phyloP scores from a whole-genome alignment of 2,888 invertebrate species.

The Apodemia hepburni region DNA sequence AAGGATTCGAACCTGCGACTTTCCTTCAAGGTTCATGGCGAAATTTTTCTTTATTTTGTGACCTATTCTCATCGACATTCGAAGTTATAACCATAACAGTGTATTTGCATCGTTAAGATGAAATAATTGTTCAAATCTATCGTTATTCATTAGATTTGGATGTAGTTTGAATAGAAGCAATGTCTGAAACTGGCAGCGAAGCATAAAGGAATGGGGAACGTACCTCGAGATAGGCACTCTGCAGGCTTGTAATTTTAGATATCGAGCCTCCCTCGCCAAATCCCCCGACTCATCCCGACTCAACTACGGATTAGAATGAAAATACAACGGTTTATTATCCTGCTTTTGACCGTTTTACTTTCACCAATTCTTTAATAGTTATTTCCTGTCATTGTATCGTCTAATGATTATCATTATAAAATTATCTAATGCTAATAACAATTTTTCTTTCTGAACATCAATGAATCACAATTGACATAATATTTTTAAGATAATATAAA shows the following conservation, averaged over 20 bases:
- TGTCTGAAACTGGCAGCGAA: slow-evolving; percentile 71
- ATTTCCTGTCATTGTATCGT: background rate
- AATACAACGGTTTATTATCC: slow-evolving; percentile 75
- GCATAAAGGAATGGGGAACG: slow-evolving; percentile 66
- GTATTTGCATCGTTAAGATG: slow-evolving; percentile 25
- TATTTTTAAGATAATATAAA: too few relatives aligned
- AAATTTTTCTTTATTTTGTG: too few relatives aligned
- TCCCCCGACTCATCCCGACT: slow-evolving; percentile 54
- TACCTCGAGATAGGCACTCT: slow-evolving; percentile 69
- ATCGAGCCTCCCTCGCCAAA: slow-evolving; percentile 59
- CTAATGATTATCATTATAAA: background rate
- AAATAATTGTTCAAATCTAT: slow-evolving; percentile 35
- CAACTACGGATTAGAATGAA: slow-evolving; percentile 70
- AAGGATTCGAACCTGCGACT: too few relatives aligned
- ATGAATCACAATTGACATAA: too few relatives aligned
- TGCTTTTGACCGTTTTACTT: slow-evolving; percentile 72
- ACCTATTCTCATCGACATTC: too few relatives aligned
- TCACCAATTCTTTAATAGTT: slow-evolving; percentile 36
- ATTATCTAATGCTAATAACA: too few relatives aligned
- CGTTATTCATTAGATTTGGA: slow-evolving; percentile 56
- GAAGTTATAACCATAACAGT: too few relatives aligned
- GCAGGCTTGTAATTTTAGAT: slow-evolving; percentile 76
- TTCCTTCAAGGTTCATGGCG: too few relatives aligned
- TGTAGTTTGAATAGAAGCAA: slow-evolving; percentile 61
- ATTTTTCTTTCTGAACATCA: too few relatives aligned